Evolutionary conservation across 2,888 invertebrate species (phyloP), one percentile per base, ranked within the genome.

Genomic region (Drosophila borborema): DNA sequence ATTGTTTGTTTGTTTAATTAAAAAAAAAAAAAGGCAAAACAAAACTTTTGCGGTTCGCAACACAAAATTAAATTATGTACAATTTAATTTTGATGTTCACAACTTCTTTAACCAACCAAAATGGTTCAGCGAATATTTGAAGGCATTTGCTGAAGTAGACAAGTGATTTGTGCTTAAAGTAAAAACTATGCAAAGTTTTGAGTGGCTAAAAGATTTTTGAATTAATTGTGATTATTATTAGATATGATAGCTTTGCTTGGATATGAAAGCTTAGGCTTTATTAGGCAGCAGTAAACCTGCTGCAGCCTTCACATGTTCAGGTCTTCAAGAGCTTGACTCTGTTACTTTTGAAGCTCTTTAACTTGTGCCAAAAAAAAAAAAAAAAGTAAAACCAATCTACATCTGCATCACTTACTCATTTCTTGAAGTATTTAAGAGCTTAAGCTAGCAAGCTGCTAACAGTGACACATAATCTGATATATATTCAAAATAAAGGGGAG

Each of bases 51-150:
- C 79, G 79, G 74, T 71, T 69, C 66, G 40, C 70, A 73, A 73
- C 5, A 77, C 34, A 65, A 84, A 86, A 85, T 86, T 88, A 81
- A 86, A 88, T 85, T 85, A 89, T 85, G 84, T 84, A 83, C 74
- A 86, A 81, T 85, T 89, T 79, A 75, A 77, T 81, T 81, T 86
- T 81, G 64, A 73, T 66, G 81, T 72, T 69, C 62, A 62, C 41
- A 59, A 53, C 45, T 62, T 64, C 74, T 20, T 10, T 5, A 16
- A 18, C 45, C 20, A 45, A 45, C 8, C 28, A 28, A 34, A 34
- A 14, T 58, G 16, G 20, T 45, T 34, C 45, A 20, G 31, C 9
- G 4, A 59, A 59, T 46, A 43, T 41, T 10, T 2, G 9, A 23
- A 14, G 10, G n/a, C 9, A 23, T 23, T 40, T 23, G 23, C 40